phyloP scores from a whole-genome alignment of 2,888 invertebrate species.

The Hirtodrosophila trivittata region DNA sequence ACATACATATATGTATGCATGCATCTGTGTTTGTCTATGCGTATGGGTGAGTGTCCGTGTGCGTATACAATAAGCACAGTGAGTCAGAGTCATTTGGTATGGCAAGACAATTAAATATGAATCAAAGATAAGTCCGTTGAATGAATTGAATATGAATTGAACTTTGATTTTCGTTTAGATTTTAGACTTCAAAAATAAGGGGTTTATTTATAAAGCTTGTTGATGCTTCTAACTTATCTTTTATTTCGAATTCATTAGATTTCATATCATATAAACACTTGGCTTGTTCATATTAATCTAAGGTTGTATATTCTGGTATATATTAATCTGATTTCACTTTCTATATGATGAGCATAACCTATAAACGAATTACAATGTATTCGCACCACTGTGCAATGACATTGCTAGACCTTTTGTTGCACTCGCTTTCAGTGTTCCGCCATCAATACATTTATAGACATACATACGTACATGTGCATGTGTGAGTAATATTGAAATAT shows the following conservation, averaged over 20 bases:
- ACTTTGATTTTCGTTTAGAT: background rate
- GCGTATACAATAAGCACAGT: conserved; percentile 42
- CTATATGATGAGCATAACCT: background rate
- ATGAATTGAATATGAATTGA: background rate
- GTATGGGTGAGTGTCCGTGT: conserved; percentile 27
- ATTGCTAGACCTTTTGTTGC: conserved; percentile 32
- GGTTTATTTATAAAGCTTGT: too few relatives aligned
- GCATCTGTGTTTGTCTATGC: conserved; percentile 12
- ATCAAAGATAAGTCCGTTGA: background rate
- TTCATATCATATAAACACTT: too few relatives aligned
- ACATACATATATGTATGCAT: conserved; percentile 12
- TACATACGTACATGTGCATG: conserved; percentile 3
- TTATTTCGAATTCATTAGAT: too few relatives aligned
- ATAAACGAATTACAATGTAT: background rate
- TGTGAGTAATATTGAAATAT: conserved; percentile 32
- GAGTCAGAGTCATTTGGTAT: conserved; percentile 10
- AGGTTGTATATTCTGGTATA: too few relatives aligned
- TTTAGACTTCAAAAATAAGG: background rate
- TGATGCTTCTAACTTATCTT: too few relatives aligned
- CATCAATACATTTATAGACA: conserved; percentile 10
- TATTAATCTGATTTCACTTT: too few relatives aligned
- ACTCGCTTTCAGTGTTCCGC: conserved; percentile 36
- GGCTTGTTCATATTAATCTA: too few relatives aligned
- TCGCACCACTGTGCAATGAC: conserved; percentile 40
- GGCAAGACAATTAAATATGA: conserved; percentile 1